Evolutionary conservation across 1,140 invertebrate species (phyloP).

Genomic region (Argopecten irradians): DNA sequence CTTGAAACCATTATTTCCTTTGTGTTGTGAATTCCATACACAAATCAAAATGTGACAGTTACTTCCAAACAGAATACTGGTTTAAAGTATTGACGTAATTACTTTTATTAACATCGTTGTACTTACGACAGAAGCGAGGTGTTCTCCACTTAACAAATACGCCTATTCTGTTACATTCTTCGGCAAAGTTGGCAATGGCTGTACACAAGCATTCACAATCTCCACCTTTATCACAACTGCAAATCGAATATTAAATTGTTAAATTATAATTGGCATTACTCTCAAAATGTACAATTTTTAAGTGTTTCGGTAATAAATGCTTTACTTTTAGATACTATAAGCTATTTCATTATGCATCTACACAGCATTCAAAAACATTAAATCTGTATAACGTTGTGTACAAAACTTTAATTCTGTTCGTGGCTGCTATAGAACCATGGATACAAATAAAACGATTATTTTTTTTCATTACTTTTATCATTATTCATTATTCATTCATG

Average conservation of each 20-base stretch:
- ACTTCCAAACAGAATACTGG: neutral
- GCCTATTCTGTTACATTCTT: constrained; percentile 83
- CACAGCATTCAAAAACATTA: neutral
- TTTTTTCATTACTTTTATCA: too few species aligned
- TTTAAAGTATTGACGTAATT: neutral
- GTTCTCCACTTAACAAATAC: constrained; percentile 87
- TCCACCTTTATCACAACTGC: constrained; percentile 87
- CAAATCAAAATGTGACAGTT: neutral
- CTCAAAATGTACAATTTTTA: neutral
- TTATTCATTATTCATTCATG: too few species aligned
- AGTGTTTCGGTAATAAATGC: neutral
- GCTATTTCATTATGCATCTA: neutral
- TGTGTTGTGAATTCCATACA: neutral
- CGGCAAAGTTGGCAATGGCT: constrained; percentile 90
- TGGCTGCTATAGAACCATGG: neutral
- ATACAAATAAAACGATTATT: too few species aligned
- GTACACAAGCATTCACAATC: constrained; percentile 94
- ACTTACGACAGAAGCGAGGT: constrained; percentile 89
- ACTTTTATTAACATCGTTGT: constrained; percentile 26
- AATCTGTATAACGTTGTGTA: neutral
- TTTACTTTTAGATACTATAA: neutral
- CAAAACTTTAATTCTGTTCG: neutral
- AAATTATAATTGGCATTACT: too few species aligned
- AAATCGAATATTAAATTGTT: neutral
- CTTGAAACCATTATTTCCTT: neutral